Evolutionary conservation across 2,113 vertebrate species (phyloP), one percentile per base, ranked within the genome.

Genomic region (Ariopsis seemanni): DNA sequence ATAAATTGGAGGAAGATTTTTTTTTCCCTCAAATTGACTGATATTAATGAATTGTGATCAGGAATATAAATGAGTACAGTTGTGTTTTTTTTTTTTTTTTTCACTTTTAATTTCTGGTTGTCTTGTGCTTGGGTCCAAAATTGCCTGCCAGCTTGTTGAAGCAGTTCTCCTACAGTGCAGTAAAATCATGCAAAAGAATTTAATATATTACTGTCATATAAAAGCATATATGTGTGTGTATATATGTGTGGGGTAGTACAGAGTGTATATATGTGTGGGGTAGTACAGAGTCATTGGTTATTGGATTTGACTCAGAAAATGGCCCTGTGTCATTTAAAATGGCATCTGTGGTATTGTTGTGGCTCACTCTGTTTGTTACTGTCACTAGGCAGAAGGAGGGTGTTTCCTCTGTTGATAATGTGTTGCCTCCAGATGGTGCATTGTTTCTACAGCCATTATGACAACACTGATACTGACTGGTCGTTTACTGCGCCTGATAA

Each of bases 341-440:
- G 82, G 86, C 86, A 53, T 62, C 48, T 85, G 77, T 62, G 20
- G 79, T 83, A 71, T 52, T 69, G 52, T 78, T 78, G 18, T 34
- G 30, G 62, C 77, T 58, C 58, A 4, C 67, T 57, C 30, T 14
- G 30, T 89, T 34, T 60, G 74, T 20, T 50, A 17, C 55, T 81
- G 67, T 87, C 67, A 34, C 30, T 50, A 74, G 69, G 55, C 86
- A 87, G 60, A 52, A 20, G 55, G 2, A 17, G 25, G 11, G 22
- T 30, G 67, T 62, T 62, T 77, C 9, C 8, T 18, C 6, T 30
- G 71, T 30, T 85, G 71, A 83, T 88, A 75, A 42, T 79, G 48
- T 5, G 22, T 82, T 42, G 2, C 53, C 25, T 87, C 65, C 62
- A 83, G 83, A 87, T 90, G 83, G 72, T 83, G 58, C 86, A 83